Evolutionary conservation across 2,113 vertebrate species (phyloP).

Genomic region (Machaerirhynchus nigripectus): DNA sequence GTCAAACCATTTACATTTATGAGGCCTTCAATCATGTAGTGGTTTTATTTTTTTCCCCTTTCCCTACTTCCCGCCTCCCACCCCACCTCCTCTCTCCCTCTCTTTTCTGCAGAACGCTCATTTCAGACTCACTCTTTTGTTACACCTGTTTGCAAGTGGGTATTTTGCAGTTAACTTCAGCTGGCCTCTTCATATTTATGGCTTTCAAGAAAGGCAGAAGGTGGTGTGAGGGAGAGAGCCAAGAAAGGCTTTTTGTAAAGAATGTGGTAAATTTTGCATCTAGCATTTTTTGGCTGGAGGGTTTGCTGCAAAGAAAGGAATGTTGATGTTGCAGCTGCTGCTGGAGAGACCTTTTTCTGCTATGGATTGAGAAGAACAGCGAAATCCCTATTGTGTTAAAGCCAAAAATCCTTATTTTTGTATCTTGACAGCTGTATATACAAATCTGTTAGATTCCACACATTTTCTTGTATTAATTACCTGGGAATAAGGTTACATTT

Average conservation of each 20-base stretch:
- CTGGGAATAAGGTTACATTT: neutral
- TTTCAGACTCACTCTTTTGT: constrained; percentile 30
- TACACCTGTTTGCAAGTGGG: constrained; percentile 39
- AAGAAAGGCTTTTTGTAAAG: neutral
- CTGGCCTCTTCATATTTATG: constrained; percentile 26
- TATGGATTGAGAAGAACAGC: neutral
- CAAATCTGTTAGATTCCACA: neutral
- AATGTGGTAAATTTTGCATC: constrained; percentile 13
- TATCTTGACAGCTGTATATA: neutral
- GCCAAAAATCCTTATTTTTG: neutral
- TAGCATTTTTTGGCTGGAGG: neutral
- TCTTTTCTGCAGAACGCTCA: neutral
- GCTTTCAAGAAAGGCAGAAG: constrained; percentile 19
- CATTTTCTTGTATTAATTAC: neutral
- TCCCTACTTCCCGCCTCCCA: neutral
- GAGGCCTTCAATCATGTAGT: constrained; percentile 37
- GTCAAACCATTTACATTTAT: constrained; percentile 65
- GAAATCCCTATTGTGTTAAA: neutral
- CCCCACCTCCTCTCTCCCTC: neutral
- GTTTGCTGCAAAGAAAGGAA: constrained; percentile 16
- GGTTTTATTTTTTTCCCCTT: neutral
- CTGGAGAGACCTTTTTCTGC: constrained; percentile 12
- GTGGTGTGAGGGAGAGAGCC: neutral
- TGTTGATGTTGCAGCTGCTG: constrained; percentile 26
- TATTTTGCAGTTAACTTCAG: constrained; percentile 51